Evolutionary conservation across 2,797 vertebrate genomes (phyloP), one percentile per base, ranked within the genome.

Genomic region (Clarias fuscus): DNA sequence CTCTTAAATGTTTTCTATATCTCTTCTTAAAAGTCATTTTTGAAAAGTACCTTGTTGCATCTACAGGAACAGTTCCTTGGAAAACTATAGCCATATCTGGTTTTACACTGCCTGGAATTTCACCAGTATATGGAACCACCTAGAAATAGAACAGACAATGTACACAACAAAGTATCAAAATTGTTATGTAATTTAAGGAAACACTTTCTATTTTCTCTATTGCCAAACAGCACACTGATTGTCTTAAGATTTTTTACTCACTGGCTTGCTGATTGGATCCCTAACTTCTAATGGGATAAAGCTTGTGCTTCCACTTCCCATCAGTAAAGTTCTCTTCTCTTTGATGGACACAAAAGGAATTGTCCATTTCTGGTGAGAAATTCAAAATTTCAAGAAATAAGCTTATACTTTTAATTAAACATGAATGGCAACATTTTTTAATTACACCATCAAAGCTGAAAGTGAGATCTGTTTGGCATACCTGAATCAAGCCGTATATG

Each of bases 81-180:
- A 89, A 86, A 40, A 37, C 81, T 5, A 87, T 4, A 62, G 88
- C 88, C 53, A 33, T 76, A 5, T 37, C 86, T 81, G 62, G 67
- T 70, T 37, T 89, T 37, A 86, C 10, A 2, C 80, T 70, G 62
- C 20, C 80, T 48, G 70, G 24, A 14, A 86, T 82, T 10, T 7
- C 7, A 22, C 70, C 67, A 56, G 22, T 62, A 71, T 86, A 84
- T 2, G 88, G 86, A 40, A 89, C 2, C 17, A 53, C 33, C 88
- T 89, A 59, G 17, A 43, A n/a, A 62, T 33, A 56, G 18, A 18
- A 40, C 33, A 3, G 0, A 43, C 40, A 43, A 7, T 43, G 40
- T 43, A 43, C 40, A 43, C 40, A 43, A 71, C 8, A 33, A 6
- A 22, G 20, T 22, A 62, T 7, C 22, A 37, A 1, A 37, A 37